Conservation (phyloP, 2,888 invertebrate species). For the Pyrrhia umbra region DNA sequence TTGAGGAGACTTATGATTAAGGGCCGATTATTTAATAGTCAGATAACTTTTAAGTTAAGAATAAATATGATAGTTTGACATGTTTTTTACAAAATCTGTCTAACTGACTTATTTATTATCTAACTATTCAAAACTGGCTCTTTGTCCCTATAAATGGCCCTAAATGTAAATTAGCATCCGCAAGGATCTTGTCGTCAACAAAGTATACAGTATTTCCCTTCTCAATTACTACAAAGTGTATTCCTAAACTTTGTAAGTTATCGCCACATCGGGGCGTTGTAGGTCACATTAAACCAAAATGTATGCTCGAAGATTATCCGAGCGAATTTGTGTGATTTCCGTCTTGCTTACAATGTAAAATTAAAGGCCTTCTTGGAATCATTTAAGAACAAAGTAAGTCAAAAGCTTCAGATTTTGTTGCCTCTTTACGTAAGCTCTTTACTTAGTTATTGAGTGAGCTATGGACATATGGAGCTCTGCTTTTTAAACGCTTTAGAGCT, state of each 20-base stretch:
- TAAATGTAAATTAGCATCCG: not conserved
- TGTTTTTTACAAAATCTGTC: too few relatives aligned
- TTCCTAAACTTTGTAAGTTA: slow-evolving; percentile 42
- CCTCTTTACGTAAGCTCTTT: slow-evolving; percentile 5
- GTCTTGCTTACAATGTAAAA: slow-evolving; percentile 38
- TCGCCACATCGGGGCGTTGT: slow-evolving; percentile 39
- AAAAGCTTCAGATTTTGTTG: slow-evolving; percentile 37
- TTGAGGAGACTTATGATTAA: too few relatives aligned
- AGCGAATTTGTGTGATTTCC: slow-evolving; percentile 48
- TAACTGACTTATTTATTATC: too few relatives aligned
- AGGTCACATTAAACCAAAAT: slow-evolving; percentile 53
- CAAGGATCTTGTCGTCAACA: not conserved
- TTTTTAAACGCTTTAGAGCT: slow-evolving; percentile 5
- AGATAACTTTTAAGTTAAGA: too few relatives aligned
- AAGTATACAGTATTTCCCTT: slow-evolving; percentile 11
- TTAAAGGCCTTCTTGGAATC: slow-evolving; percentile 41
- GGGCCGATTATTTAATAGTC: too few relatives aligned
- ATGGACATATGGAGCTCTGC: slow-evolving; percentile 8
- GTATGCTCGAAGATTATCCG: slow-evolving; percentile 46
- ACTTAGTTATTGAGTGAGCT: slow-evolving; percentile 16
- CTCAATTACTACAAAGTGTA: slow-evolving; percentile 14
- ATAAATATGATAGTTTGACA: too few relatives aligned
- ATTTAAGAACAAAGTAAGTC: slow-evolving; percentile 49
- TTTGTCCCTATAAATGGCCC: too few relatives aligned
- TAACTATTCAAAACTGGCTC: too few relatives aligned